Evolutionary conservation across 37 sponge, comb jelly and placozoan genomes (phyloP), one percentile per base, ranked within the genome.

Genomic region (Geodia barretti): DNA sequence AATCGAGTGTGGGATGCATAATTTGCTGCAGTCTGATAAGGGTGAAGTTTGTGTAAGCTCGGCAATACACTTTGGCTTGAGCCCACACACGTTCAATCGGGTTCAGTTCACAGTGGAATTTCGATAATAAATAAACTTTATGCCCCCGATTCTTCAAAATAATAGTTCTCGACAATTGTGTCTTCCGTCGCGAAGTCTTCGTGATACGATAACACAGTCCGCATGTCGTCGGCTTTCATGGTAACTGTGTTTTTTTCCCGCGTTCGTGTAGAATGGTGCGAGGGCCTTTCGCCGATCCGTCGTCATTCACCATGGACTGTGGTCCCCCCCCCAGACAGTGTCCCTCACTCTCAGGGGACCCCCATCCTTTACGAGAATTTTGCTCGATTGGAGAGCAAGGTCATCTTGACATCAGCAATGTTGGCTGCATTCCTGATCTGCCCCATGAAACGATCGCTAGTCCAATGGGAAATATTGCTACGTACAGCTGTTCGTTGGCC

Each of bases 21-120:
- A 62, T 62, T 62, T 62, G 64, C 26, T 28, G 64, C 9, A 62
- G 9, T 2, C 64, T n/a, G 19, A 19, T 19, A 58, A 58, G 17
- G 60, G 60, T 58, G 60, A 58, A 58, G 60, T 58, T 58, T 20
- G 60, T 20, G 60, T 58, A 58, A 11, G 11, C 24, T 34, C 36
- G 31, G 9, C 37, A 41, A 37, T 73, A 73, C 41, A 40, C 41
- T 4, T 73, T 73, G 1, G 73, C 73, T 43, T 73, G 38, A 38
- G 42, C 73, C 73, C 73, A 73, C 37, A 73, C 73, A 3, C 73
- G 38, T 25, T 73, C 73, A 1, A 73, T 73, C 17, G 73, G 73
- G 42, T 73, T 73, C 19, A 73, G 73, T 73, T 73, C 41, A 25
- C 73, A 39, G 8, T 73, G 73, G n/a, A 73, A 73, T 25, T 73